Evolutionary conservation across 2,797 vertebrate species (phyloP).

Genomic region (Tamandua tetradactyla): DNA sequence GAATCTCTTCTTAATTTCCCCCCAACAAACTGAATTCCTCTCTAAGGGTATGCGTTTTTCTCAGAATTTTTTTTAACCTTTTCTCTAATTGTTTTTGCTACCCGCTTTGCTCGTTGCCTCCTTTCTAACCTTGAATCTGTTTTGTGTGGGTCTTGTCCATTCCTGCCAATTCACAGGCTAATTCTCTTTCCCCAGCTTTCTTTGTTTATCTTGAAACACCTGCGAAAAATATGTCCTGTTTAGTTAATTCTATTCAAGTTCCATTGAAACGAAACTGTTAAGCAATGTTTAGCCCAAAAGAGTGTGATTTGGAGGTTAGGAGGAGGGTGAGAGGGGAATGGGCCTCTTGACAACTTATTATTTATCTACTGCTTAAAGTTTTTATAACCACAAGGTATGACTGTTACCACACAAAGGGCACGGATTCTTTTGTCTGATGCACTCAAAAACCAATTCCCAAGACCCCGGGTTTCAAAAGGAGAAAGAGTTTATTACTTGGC

Average conservation of each 20-base stretch:
- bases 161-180: neutral
- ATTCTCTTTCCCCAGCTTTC: neutral
- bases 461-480: no score
- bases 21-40: slow-evolving; percentile 65
- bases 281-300: neutral
- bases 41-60: slow-evolving; percentile 53
- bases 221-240: neutral
- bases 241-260: neutral
- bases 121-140: neutral
- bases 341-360: neutral
- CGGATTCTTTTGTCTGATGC: no score
- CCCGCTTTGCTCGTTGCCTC: neutral
- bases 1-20: slow-evolving; percentile 71
- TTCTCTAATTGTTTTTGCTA: neutral
- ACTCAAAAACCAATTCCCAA: no score
- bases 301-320: neutral
- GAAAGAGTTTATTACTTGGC: no score
- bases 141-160: neutral
- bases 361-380: slow-evolving; percentile 1
- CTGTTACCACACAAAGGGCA: no score
- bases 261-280: neutral
- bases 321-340: neutral
- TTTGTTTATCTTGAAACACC: neutral
- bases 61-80: neutral
- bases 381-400: neutral